Evolutionary conservation across 2,888 invertebrate genomes (phyloP).

Genomic region (Agapostemon virescens): DNA sequence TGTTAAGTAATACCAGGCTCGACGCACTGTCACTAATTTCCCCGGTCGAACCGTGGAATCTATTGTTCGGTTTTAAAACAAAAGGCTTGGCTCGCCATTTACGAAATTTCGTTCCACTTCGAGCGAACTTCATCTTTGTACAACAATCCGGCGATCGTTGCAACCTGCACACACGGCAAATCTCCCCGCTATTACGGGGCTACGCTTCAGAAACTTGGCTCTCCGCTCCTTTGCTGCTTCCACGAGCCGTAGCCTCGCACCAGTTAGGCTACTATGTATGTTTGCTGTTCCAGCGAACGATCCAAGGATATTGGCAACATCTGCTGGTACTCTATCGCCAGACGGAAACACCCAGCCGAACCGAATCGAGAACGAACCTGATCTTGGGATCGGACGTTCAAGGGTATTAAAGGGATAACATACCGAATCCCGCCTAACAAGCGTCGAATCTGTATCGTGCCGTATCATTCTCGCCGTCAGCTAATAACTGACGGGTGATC

Average conservation of each 20-base stretch:
- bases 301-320: slow-evolving; percentile 70
- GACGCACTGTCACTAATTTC: slow-evolving; percentile 23
- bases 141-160: slow-evolving; percentile 53
- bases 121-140: slow-evolving; percentile 59
- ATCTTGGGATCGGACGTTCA: slow-evolving; percentile 38
- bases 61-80: slow-evolving; percentile 20
- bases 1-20: slow-evolving; percentile 26
- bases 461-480: background rate
- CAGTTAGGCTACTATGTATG: slow-evolving; percentile 63
- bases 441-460: slow-evolving; percentile 11
- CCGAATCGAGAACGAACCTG: slow-evolving; percentile 47
- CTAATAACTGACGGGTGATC: slow-evolving; percentile 41
- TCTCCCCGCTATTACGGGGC: slow-evolving; percentile 63
- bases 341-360: slow-evolving; percentile 45
- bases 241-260: slow-evolving; percentile 49
- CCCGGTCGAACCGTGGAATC: background rate
- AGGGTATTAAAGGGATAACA: slow-evolving; percentile 40
- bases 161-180: slow-evolving; percentile 60
- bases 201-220: slow-evolving; percentile 64
- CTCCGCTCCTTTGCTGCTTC: slow-evolving; percentile 62
- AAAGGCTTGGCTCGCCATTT: slow-evolving; percentile 17
- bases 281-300: slow-evolving; percentile 69
- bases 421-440: slow-evolving; percentile 40
- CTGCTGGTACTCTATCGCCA: slow-evolving; percentile 58
- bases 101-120: slow-evolving; percentile 37